A percentile compares a stretch with the other conserved stretches of the same genome.
Conservation (phyloP, 1,140 invertebrate genomes). For the Protaetia brevitarsis region DNA sequence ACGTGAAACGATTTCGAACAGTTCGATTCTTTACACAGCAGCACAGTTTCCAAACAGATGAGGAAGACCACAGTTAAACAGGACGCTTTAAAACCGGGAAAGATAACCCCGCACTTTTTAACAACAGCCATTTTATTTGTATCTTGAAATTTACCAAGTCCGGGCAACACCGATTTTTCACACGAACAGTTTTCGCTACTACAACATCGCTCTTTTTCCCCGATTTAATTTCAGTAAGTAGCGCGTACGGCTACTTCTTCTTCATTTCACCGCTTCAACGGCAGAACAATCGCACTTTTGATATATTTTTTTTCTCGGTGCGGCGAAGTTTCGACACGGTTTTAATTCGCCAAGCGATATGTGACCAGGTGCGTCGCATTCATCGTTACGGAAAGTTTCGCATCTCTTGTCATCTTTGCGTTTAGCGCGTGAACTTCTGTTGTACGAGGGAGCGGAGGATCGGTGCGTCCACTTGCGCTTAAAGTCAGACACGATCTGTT, state of each 20-base stretch:
- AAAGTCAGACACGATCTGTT: neutral
- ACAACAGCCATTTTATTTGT: slow-evolving; percentile 35
- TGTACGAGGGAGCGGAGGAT: neutral
- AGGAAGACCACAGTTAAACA: slow-evolving; percentile 68
- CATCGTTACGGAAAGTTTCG: neutral
- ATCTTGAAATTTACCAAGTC: too few relatives aligned
- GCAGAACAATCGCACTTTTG: too few relatives aligned
- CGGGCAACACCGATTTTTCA: neutral
- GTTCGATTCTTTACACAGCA: slow-evolving; percentile 69
- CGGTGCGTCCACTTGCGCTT: neutral
- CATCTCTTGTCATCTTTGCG: neutral
- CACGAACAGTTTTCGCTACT: neutral
- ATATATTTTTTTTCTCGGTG: too few relatives aligned
- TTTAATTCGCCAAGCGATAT: too few relatives aligned
- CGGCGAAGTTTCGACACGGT: too few relatives aligned
- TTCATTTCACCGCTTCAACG: too few relatives aligned
- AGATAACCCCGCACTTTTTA: slow-evolving; percentile 37
- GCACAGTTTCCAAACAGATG: slow-evolving; percentile 73
- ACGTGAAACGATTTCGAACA: slow-evolving; percentile 80
- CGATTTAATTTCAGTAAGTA: too few relatives aligned
- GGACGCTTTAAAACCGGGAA: slow-evolving; percentile 52
- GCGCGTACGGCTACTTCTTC: too few relatives aligned
- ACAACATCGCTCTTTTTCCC: too few relatives aligned
- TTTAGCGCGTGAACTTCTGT: neutral
- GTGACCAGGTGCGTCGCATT: too few relatives aligned